Conservation (phyloP, 2,113 vertebrate genomes). For the Chrysochloris asiatica region DNA sequence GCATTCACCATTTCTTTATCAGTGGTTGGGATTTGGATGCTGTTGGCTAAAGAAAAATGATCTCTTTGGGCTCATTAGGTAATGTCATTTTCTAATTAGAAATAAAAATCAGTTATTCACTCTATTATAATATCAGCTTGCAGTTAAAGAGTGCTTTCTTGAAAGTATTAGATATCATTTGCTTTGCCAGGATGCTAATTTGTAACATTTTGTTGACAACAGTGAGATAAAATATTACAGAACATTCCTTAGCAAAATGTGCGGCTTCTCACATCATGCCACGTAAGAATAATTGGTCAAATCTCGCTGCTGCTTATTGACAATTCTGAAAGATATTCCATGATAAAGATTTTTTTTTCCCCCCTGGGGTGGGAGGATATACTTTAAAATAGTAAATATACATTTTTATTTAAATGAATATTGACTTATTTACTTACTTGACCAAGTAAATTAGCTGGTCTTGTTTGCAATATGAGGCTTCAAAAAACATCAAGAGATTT, state of each 20-base stretch:
- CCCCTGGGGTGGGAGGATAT: background rate
- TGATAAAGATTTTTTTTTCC: background rate
- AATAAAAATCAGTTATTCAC: background rate
- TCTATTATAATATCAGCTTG: background rate
- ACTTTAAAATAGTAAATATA: background rate
- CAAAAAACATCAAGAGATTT: background rate
- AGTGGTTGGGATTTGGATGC: background rate
- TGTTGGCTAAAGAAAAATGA: background rate
- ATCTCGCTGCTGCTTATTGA: background rate
- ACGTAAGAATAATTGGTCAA: background rate
- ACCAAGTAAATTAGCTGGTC: background rate
- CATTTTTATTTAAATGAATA: background rate
- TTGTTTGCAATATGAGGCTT: background rate
- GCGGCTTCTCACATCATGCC: background rate
- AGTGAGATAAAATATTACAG: constrained; percentile 10
- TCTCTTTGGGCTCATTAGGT: background rate
- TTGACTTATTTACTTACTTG: background rate
- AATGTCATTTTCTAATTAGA: constrained; percentile 18
- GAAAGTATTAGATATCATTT: background rate
- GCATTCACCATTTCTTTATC: background rate
- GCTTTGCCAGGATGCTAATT: constrained; percentile 18
- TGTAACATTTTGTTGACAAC: constrained; percentile 21
- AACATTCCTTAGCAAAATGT: background rate
- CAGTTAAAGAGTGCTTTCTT: background rate
- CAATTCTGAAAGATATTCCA: constrained; percentile 10